Evolutionary conservation across 2,888 invertebrate species (phyloP).

Genomic region (Eilema depressum): DNA sequence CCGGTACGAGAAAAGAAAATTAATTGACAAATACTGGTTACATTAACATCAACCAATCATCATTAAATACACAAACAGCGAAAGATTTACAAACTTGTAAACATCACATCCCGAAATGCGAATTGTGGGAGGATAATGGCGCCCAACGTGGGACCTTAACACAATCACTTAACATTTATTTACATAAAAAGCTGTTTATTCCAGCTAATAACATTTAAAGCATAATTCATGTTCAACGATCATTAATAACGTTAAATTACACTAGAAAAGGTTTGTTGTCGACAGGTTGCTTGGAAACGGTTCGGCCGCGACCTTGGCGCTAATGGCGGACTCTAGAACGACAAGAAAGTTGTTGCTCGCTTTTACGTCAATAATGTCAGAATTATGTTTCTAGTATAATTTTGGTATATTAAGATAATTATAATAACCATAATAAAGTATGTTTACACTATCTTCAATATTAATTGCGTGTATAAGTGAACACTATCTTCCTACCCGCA

Average conservation of each 20-base stretch:
- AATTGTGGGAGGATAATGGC: slow-evolving; percentile 33
- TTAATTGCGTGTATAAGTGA: not conserved
- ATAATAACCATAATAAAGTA: not conserved
- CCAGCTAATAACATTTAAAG: slow-evolving; percentile 48
- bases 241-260: slow-evolving; percentile 52
- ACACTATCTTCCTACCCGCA: not conserved
- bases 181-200: slow-evolving; percentile 40
- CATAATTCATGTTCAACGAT: slow-evolving; percentile 51
- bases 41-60: slow-evolving; percentile 16
- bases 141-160: slow-evolving; percentile 37
- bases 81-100: slow-evolving; percentile 20
- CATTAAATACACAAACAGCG: slow-evolving; percentile 8
- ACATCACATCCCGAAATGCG: slow-evolving; percentile 16
- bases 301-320: slow-evolving; percentile 53
- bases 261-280: slow-evolving; percentile 56
- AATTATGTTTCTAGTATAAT: slow-evolving; percentile 19
- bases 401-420: not conserved
- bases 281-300: slow-evolving; percentile 57
- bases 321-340: slow-evolving; percentile 43
- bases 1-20: slow-evolving; percentile 24
- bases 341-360: slow-evolving; percentile 39
- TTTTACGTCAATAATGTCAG: slow-evolving; percentile 31
- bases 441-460: not conserved
- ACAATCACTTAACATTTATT: slow-evolving; percentile 26
- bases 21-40: slow-evolving; percentile 12